Percentiles rank a stretch among this genome's conserved stretches.
Conservation (phyloP, 2,113 vertebrate genomes). For the Euleptes europaea region DNA sequence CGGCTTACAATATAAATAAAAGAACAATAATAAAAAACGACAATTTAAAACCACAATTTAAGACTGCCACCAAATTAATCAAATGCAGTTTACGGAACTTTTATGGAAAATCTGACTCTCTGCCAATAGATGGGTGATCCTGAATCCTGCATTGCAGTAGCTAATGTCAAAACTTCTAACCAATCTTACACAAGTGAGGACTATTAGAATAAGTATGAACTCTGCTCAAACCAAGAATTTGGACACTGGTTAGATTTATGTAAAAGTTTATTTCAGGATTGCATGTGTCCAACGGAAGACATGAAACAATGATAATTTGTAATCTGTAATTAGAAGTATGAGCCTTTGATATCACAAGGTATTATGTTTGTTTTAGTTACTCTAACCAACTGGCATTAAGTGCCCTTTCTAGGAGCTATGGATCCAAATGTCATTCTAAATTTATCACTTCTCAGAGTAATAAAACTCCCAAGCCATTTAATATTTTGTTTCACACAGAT, state of each 20-base stretch:
- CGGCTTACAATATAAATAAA: no score
- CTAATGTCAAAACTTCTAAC: no score
- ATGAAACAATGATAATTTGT: slow-evolving; percentile 23
- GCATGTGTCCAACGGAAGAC: slow-evolving; percentile 54
- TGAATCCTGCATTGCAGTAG: not conserved
- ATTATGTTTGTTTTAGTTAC: slow-evolving; percentile 74
- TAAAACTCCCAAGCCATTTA: slow-evolving; percentile 63
- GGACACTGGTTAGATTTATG: slow-evolving; percentile 43
- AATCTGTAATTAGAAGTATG: slow-evolving; percentile 20
- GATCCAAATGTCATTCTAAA: slow-evolving; percentile 72
- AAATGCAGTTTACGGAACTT: no score
- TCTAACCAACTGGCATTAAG: slow-evolving; percentile 65
- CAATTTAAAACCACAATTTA: no score
- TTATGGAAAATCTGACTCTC: not conserved
- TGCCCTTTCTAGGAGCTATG: slow-evolving; percentile 68
- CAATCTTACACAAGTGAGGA: no score
- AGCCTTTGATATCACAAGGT: slow-evolving; percentile 55
- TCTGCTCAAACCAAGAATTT: slow-evolving; percentile 30
- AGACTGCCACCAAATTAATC: no score
- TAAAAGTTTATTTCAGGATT: slow-evolving; percentile 48
- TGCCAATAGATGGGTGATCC: not conserved
- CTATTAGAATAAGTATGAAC: not conserved
- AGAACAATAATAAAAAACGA: no score
- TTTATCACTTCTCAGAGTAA: slow-evolving; percentile 62
- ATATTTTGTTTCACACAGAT: slow-evolving; percentile 61